Base-by-base conservation (phyloP, 2,113 vertebrate species). In the Bos javanicus region DNA sequence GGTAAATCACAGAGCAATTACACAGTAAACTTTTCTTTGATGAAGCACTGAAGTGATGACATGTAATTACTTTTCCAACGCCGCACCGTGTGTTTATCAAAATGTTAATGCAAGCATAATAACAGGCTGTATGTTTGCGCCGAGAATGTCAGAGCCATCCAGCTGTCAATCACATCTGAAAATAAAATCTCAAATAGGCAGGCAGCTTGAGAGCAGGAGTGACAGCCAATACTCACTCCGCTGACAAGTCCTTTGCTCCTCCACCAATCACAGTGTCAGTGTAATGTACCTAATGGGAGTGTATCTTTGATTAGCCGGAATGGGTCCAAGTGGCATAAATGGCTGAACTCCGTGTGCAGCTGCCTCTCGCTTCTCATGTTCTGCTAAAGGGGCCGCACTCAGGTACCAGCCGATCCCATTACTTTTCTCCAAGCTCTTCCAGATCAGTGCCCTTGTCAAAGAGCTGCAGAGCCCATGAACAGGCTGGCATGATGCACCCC, bases 61-160 rank as follows among this genome's bases (percentile, higher is more conserved):
- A 99, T 99, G 99, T 99, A 99, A 99, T 99, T 99, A 99, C 99
- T 99, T 99, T 99, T 99, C 99, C 99, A 99, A 99, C 99, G 99
- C 99, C 95, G 99, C 97, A 99, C 99, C 98, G 99, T 99, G 99
- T 99, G 99, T 99, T 99, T 99, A 99, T 99, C 99, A 99, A 99
- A 99, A 99, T 99, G 99, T 99, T 99, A 99, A 99, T 99, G 99
- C 99, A 99, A 99, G 99, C 99, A 99, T 99, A 99, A 99, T 99
- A 99, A 99, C 99, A 99, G 99, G 99, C 99, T 99, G 99, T 87
- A 97, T 99, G 98, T 99, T 97, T 99, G 98, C 94, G 97, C 99
- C 93, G 99, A 99, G 99, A 99, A 99, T 99, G 99, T 99, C 99
- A 99, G 98, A 99, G 99, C 99, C 99, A 99, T 99, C 99, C 98